A percentile compares a stretch with the other conserved stretches of the same genome.
phyloP scores from a whole-genome alignment of 2,113 vertebrate species.

The Nycticorax nycticorax region DNA sequence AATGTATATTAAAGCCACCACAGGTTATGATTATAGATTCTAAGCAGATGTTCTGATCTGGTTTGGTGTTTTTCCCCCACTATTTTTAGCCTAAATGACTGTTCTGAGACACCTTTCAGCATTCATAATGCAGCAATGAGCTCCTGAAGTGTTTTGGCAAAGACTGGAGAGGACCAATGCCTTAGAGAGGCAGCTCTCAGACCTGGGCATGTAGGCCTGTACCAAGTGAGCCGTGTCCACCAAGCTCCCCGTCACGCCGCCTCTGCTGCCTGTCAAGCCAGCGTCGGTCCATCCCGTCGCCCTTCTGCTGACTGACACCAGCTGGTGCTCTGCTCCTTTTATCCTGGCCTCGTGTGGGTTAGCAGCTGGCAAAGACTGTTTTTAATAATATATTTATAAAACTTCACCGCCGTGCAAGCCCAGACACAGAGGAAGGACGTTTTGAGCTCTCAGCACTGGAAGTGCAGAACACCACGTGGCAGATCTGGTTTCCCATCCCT shows the following conservation, averaged over 20 bases:
- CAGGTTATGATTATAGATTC: conserved; percentile 5
- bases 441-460: background rate
- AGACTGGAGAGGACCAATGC: background rate
- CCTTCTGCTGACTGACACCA: conserved; percentile 32
- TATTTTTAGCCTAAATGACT: background rate
- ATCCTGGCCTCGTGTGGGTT: background rate
- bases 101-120: background rate
- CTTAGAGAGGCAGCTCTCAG: background rate
- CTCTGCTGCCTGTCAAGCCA: rapidly evolving
- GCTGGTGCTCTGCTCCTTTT: conserved; percentile 52
- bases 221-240: background rate
- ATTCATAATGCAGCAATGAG: background rate
- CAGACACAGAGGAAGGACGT: background rate
- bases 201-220: rapidly evolving
- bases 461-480: rapidly evolving
- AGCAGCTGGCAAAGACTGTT: conserved; percentile 38
- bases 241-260: rapidly evolving
- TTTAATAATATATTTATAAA: conserved; percentile 60
- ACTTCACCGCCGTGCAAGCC: background rate
- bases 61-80: background rate
- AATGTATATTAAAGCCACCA: background rate
- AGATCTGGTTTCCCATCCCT: conserved; percentile 20
- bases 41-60: conserved; percentile 12
- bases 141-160: background rate
- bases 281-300: rapidly evolving